Evolutionary conservation across 1,140 invertebrate species (phyloP), one percentile per base, ranked within the genome.

Genomic region (Gryon sp.): DNA sequence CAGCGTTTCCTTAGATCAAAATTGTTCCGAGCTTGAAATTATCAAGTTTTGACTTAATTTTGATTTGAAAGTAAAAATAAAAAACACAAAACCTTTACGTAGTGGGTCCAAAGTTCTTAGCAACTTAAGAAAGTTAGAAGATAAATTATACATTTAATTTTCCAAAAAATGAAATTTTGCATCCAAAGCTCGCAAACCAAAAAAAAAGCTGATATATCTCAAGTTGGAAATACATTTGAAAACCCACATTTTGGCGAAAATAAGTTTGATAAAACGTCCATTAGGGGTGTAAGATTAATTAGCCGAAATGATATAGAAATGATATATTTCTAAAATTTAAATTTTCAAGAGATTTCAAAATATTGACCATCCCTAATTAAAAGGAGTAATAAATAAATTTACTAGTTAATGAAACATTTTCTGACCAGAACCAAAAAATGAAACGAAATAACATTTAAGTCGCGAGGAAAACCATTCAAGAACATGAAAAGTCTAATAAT

Each of bases 301-400:
- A 40, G 28, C 46, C 30, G n/a, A 72, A 46, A 20, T 62, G 30
- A 53, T 46, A 30, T 73, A 38, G 24, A 73, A 59, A 38, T 52
- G 16, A 50, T 60, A 74, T 74, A 66, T 65, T 74, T 65, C 45
- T 74, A 60, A 50, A 59, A 50, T n/a, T 2, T 4, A 60, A 66
- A 74, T 63, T 73, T 16, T 73, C 69, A 73, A 73, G 57, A 73
- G 43, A 73, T 63, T 73, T 73, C 50, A 63, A 57, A 57, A 73
- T 57, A 68, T 57, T 6, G 9, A 45, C 18, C 14, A 9, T 41
- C 22, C n/a, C 32, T 26, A 38, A 18, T 48, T 43, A 0, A 63
- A n/a, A n/a, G n/a, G n/a, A n/a, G n/a, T n/a, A n/a, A n/a, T n/a
- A n/a, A n/a, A n/a, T n/a, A n/a, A n/a, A n/a, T n/a, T n/a, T n/a